Conservation (phyloP, 2,888 invertebrate genomes). For the Troilus luridus region DNA sequence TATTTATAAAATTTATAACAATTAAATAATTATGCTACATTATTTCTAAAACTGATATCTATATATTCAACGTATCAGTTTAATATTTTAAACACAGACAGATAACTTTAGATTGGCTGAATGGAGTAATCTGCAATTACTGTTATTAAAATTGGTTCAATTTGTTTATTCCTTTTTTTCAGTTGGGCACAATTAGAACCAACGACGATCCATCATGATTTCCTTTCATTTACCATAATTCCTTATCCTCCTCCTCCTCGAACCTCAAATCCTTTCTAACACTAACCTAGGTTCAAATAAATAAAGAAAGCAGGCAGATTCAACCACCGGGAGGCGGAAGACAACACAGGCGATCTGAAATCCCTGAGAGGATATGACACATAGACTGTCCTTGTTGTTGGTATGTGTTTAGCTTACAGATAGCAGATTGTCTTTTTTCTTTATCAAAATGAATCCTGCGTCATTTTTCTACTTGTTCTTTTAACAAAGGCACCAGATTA, state of each 20-base stretch:
- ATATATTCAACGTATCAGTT: not conserved
- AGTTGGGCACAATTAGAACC: not conserved
- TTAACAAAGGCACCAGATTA: not conserved
- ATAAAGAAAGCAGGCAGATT: not conserved
- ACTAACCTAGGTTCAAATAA: not conserved
- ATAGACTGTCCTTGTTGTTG: not conserved
- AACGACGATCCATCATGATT: not conserved
- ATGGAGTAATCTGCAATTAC: not conserved
- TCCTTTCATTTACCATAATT: not conserved
- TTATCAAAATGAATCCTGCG: not conserved
- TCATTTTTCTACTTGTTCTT: not conserved
- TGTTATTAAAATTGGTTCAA: not conserved
- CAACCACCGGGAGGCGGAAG: not conserved
- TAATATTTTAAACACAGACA: not conserved
- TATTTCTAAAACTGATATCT: too few relatives aligned
- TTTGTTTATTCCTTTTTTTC: not conserved
- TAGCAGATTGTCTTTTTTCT: not conserved
- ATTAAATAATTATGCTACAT: too few relatives aligned
- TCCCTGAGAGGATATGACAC: slow-evolving; percentile 12
- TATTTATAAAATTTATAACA: too few relatives aligned
- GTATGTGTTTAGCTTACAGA: not conserved
- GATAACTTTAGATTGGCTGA: not conserved
- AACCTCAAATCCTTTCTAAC: not conserved
- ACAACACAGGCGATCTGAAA: not conserved
- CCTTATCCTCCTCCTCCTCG: not conserved